Conservation (phyloP, 2,113 vertebrate genomes). For the Thymallus thymallus region DNA sequence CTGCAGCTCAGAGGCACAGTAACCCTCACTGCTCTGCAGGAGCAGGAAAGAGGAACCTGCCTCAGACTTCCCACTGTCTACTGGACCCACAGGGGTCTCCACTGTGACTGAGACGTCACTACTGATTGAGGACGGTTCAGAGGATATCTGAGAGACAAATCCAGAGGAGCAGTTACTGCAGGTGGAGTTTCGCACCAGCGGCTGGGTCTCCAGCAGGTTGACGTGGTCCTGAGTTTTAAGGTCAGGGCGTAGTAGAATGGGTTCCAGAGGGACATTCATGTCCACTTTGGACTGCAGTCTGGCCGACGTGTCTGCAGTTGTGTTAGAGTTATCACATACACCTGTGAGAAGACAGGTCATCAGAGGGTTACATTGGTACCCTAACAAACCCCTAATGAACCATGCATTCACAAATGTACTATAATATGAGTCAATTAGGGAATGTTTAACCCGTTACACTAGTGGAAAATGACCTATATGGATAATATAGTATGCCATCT, state of each 20-base stretch:
- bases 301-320: background rate
- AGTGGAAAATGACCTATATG: too few relatives aligned
- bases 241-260: background rate
- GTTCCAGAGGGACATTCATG: background rate
- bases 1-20: conserved; percentile 70
- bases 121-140: conserved; percentile 12
- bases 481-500: too few relatives aligned
- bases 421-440: background rate
- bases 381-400: background rate
- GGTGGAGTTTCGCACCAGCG: conserved; percentile 49
- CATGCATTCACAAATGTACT: background rate
- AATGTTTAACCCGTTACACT: background rate
- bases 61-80: background rate
- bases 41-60: background rate
- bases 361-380: background rate
- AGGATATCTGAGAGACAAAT: conserved; percentile 19
- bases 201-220: conserved; percentile 54
- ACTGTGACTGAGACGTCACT: rapidly evolving
- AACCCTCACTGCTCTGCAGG: conserved; percentile 16
- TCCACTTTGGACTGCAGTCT: background rate
- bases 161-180: conserved; percentile 30
- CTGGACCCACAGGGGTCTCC: background rate
- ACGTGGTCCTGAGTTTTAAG: conserved; percentile 24
- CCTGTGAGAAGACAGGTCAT: background rate
- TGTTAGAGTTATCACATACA: background rate